Evolutionary conservation across 2,797 vertebrate genomes (phyloP).

Genomic region (Holocentrus rufus): DNA sequence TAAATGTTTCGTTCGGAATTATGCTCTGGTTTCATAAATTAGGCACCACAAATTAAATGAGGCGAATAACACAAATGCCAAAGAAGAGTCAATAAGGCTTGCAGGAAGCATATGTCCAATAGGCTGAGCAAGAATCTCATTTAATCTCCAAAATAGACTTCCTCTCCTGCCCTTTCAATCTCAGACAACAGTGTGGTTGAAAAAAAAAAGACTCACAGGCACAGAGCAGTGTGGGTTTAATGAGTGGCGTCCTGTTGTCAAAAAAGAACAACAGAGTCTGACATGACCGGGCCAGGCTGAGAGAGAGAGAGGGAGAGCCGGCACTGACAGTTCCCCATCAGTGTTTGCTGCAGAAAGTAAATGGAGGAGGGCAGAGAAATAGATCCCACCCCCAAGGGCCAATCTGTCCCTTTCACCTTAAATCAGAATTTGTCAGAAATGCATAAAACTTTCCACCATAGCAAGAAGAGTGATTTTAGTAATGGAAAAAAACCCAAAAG

Average conservation of each 20-base stretch:
- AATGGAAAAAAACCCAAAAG: constrained; percentile 34
- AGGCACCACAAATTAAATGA: background rate
- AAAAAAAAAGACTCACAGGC: background rate
- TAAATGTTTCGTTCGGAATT: background rate
- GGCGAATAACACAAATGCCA: background rate
- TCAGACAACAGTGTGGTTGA: constrained; percentile 9
- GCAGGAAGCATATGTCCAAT: background rate
- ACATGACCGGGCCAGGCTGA: background rate
- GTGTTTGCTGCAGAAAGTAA: constrained; percentile 9
- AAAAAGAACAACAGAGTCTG: constrained; percentile 21
- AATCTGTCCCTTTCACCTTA: constrained; percentile 46
- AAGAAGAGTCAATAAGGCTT: background rate
- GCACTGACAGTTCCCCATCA: constrained; percentile 36
- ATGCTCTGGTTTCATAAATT: background rate
- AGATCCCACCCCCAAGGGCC: constrained; percentile 30
- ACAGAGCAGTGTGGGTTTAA: constrained; percentile 1
- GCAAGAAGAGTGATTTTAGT: background rate
- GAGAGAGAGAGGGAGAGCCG: constrained; percentile 6
- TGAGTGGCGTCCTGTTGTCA: constrained; percentile 4
- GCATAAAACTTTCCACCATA: constrained; percentile 36
- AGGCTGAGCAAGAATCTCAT: background rate
- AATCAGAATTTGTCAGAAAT: constrained; percentile 37
- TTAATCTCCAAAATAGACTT: constrained; percentile 10
- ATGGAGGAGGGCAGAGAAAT: constrained; percentile 28
- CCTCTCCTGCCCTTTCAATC: constrained; percentile 9